These are phyloP conservation scores for Uloborus diversus DNA, from an alignment of 1,140 invertebrate species.

Conservation along the genomic window DNA sequence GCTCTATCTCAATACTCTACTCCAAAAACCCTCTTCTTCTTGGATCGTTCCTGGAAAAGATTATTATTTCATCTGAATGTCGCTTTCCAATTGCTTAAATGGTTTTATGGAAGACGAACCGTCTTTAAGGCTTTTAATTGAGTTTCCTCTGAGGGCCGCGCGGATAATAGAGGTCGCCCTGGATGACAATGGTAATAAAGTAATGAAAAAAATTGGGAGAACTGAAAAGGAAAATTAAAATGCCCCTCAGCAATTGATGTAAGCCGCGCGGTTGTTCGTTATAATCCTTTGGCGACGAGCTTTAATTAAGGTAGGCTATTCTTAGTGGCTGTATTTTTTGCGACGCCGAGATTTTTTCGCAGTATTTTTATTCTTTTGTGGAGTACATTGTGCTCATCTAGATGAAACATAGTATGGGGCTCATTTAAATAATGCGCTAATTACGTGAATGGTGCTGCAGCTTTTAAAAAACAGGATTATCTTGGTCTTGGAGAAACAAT, in stretches of 20 bases:
- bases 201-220: slow-evolving; percentile 27
- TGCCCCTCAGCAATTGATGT: slow-evolving; percentile 39
- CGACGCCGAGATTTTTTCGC: background rate
- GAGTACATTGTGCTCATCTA: background rate
- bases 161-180: background rate
- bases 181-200: slow-evolving; percentile 42
- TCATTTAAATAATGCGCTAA: background rate
- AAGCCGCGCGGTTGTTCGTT: slow-evolving; percentile 11
- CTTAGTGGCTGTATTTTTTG: slow-evolving; percentile 14
- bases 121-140: slow-evolving; percentile 49
- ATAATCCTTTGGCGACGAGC: slow-evolving; percentile 51
- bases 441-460: background rate
- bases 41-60: background rate
- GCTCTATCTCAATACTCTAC: background rate
- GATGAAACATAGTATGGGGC: background rate
- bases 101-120: slow-evolving; percentile 30
- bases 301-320: slow-evolving; percentile 32
- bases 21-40: background rate
- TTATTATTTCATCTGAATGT: slow-evolving; percentile 38
- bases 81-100: slow-evolving; percentile 40
- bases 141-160: slow-evolving; percentile 23
- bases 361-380: background rate
- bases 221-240: slow-evolving; percentile 49
- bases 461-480: too few species aligned
- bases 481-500: too few species aligned